These are phyloP conservation scores for Mythimna loreyi DNA, from an alignment of 2,888 invertebrate genomes.

Conservation along the genomic window DNA sequence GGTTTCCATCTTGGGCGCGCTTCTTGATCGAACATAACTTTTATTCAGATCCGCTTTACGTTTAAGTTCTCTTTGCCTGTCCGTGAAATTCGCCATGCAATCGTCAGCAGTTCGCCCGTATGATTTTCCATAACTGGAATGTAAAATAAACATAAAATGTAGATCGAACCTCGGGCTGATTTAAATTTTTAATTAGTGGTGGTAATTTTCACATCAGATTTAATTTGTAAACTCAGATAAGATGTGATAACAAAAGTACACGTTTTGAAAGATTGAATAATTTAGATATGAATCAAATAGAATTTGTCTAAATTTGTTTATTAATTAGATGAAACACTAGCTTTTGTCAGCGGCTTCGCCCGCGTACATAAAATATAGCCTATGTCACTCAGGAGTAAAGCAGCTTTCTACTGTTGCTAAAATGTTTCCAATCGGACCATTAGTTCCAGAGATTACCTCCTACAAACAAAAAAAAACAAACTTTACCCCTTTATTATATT, in stretches of 20 bases:
- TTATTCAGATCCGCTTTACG: slow-evolving; percentile 84
- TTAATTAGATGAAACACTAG: too few species aligned
- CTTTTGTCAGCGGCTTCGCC: too few species aligned
- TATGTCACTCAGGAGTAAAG: too few species aligned
- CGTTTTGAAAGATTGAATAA: not conserved
- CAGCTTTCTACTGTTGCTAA: too few species aligned
- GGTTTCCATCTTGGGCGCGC: slow-evolving; percentile 91
- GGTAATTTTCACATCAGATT: slow-evolving; percentile 9
- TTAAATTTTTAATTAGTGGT: slow-evolving; percentile 15
- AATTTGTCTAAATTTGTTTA: too few species aligned
- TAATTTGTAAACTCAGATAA: slow-evolving; percentile 10
- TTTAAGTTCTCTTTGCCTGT: slow-evolving; percentile 82
- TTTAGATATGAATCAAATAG: not conserved
- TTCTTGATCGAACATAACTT: slow-evolving; percentile 86
- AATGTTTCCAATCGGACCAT: too few species aligned
- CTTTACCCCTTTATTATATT: too few species aligned
- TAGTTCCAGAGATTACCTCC: too few species aligned
- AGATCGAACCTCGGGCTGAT: not conserved
- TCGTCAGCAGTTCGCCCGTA: slow-evolving; percentile 91
- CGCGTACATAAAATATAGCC: too few species aligned
- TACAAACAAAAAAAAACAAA: too few species aligned
- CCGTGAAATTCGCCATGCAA: slow-evolving; percentile 90
- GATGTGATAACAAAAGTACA: slow-evolving; percentile 3
- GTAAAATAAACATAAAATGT: not conserved
- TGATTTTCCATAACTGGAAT: slow-evolving; percentile 89